A percentile compares a stretch with the other conserved stretches of the same genome.
Conservation (phyloP, 2,888 invertebrate genomes). For the Acheta domesticus region DNA sequence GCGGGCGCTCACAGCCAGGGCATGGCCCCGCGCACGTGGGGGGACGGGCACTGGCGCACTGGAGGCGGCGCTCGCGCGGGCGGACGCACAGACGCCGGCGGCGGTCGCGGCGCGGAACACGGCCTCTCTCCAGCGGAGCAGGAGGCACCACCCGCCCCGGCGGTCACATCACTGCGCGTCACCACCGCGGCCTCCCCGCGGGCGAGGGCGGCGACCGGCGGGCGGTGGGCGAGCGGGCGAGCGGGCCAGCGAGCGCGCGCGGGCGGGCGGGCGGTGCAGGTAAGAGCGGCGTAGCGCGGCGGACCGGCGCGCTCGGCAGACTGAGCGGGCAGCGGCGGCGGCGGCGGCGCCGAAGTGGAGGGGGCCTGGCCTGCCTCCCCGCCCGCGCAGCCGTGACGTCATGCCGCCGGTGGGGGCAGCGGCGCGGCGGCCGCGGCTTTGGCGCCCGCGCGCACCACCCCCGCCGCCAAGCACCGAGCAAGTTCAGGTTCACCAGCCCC, state of each 20-base stretch:
- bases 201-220: neutral
- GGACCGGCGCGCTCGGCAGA: neutral
- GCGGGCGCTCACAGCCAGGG: neutral
- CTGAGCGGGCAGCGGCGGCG: neutral
- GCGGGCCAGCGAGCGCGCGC: neutral
- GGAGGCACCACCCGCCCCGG: neutral
- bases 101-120: neutral
- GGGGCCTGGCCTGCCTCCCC: too few species aligned
- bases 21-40: neutral
- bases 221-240: neutral
- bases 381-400: neutral
- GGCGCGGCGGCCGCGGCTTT: constrained; percentile 22
- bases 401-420: neutral
- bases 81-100: neutral
- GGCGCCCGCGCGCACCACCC: constrained; percentile 4
- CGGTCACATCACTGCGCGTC: neutral
- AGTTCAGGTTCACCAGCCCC: neutral
- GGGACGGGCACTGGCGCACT: neutral
- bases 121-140: neutral
- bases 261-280: neutral
- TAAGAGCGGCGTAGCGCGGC: neutral
- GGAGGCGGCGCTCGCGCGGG: neutral
- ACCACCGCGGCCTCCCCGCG: neutral
- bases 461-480: neutral
- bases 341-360: neutral